Conservation (phyloP, 1,140 invertebrate genomes). For the Ditylenchus dipsaci region DNA sequence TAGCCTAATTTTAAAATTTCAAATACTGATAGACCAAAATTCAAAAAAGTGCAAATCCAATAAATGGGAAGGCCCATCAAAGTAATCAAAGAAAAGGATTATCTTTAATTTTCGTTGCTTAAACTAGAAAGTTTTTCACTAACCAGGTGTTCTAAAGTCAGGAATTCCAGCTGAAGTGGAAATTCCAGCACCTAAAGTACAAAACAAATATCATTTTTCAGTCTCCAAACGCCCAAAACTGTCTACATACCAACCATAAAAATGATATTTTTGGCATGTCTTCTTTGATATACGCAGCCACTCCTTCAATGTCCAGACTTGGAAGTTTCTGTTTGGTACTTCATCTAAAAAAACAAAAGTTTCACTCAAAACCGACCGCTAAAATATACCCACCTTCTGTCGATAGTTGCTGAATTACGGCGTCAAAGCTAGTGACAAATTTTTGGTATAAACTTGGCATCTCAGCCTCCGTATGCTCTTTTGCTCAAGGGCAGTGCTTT, state of each 20-base stretch:
- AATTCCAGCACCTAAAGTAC: constrained; percentile 59
- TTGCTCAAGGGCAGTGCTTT: neutral
- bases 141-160: constrained; percentile 68
- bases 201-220: no score
- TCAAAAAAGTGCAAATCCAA: no score
- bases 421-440: constrained; percentile 18
- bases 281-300: constrained; percentile 46
- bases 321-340: constrained; percentile 31
- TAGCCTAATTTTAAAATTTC: no score
- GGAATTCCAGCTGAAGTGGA: constrained; percentile 64
- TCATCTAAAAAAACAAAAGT: neutral
- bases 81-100: no score
- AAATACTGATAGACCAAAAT: no score
- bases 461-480: neutral
- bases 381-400: neutral
- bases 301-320: constrained; percentile 36
- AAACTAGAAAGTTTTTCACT: neutral
- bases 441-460: constrained; percentile 2
- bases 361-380: neutral
- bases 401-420: neutral
- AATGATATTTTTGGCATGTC: constrained; percentile 54
- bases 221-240: no score
- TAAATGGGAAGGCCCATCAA: no score
- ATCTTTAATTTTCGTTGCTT: neutral
- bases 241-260: constrained; percentile 58